Evolutionary conservation across 2,113 vertebrate species (phyloP).

Genomic region (cat (Felis catus)): F.catus_Fca126_mat1.0 CM031413.1:167800501-167801000

Average conservation of each 20-base stretch:
- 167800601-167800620: not conserved
- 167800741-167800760: accelerated
- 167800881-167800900: accelerated
- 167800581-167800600: not conserved
- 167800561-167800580: not conserved
- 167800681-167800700: not conserved
- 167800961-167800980: accelerated
- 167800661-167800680: accelerated
- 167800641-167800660: accelerated
- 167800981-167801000: too few species aligned
- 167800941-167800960: too few species aligned
- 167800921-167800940: accelerated
- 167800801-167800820: accelerated
- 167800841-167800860: accelerated
- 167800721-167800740: not conserved
- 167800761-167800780: accelerated
- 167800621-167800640: not conserved
- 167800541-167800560: not conserved
- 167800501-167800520: not conserved
- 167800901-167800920: not conserved
- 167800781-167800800: not conserved
- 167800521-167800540: not conserved
- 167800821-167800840: not conserved
- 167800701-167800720: too few species aligned
- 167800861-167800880: not conserved